These are phyloP conservation scores for Syrrhaptes paradoxus DNA, from an alignment of 2,113 vertebrate genomes.

Conservation along the genomic window DNA sequence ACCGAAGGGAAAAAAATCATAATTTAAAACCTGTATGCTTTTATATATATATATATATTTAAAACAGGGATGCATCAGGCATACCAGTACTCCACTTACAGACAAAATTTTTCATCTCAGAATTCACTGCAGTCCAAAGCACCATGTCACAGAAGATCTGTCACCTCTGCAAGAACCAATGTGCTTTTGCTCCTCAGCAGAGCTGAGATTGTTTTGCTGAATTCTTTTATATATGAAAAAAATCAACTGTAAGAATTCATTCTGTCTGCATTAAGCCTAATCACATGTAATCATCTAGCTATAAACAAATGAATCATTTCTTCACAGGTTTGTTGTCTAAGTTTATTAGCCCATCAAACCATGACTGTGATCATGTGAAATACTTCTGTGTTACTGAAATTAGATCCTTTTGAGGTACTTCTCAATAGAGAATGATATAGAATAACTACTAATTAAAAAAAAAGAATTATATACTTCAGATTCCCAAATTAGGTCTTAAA, in stretches of 20 bases:
- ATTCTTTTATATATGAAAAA: not conserved
- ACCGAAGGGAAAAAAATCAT: conserved; percentile 1
- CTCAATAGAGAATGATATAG: not conserved
- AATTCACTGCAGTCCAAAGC: not conserved
- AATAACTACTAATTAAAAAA: not conserved
- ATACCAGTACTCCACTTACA: not conserved
- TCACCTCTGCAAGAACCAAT: not conserved
- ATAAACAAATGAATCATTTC: not conserved
- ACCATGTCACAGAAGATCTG: not conserved
- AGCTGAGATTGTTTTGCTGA: not conserved
- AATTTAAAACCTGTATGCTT: conserved; percentile 39
- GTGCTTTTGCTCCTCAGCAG: not conserved
- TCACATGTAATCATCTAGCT: not conserved
- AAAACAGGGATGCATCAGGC: not conserved
- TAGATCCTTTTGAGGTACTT: not conserved
- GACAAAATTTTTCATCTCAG: not conserved
- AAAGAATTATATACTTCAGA: not conserved
- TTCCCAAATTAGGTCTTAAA: not conserved
- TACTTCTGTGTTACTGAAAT: not conserved
- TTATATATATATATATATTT: not conserved
- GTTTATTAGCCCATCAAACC: not conserved
- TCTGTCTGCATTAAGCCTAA: not conserved
- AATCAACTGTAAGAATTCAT: not conserved
- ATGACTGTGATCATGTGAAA: not conserved
- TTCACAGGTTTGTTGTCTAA: not conserved